Evolutionary conservation across 2,797 vertebrate genomes (phyloP), one percentile per base, ranked within the genome.

Genomic region (Tenualosa ilisha): DNA sequence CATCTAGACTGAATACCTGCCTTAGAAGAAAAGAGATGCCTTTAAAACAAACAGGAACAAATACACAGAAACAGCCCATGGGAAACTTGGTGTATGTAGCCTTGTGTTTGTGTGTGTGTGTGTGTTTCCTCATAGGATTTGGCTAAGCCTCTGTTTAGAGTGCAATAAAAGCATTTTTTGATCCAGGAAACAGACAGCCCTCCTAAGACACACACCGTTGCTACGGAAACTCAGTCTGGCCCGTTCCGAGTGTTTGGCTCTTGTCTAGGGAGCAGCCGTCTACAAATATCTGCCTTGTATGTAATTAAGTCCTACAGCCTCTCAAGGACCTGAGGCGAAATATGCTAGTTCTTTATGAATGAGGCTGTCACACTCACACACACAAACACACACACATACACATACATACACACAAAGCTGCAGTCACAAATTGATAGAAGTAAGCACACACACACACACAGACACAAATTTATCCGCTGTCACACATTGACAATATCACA

Each of bases 221-320:
- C 56, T 61, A 61, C 20, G 22, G 56, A n/a, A 61, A 59, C 22
- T 61, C 56, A 61, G 22, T 61, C 56, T 61, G 22, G 20, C 56
- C 22, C 3, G 6, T 61, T 24, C 4, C 6, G 22, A 61, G 22
- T 61, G 56, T 61, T n/a, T 61, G n/a, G 22, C 0, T n/a, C 22
- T 61, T 11, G 56, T 61, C 56, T 8, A 24, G 56, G 56, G 56
- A 61, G 22, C 22, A 8, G 56, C 56, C 22, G 20, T 22, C 22
- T 61, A 61, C 56, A 61, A 61, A 61, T 61, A 61, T 61, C 22
- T 61, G 56, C 56, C 22, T 61, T n/a, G 56, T 61, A 61, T n/a
- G 22, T 61, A 61, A 61, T 61, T 61, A 61, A 61, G 56, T n/a
- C 56, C 56, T 61, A 61, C 22, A 61, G 56, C 22, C 56, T 61